Percentiles rank a stretch among this genome's conserved stretches.
phyloP scores from a whole-genome alignment of 2,113 vertebrate genomes.

The Sorex araneus region DNA sequence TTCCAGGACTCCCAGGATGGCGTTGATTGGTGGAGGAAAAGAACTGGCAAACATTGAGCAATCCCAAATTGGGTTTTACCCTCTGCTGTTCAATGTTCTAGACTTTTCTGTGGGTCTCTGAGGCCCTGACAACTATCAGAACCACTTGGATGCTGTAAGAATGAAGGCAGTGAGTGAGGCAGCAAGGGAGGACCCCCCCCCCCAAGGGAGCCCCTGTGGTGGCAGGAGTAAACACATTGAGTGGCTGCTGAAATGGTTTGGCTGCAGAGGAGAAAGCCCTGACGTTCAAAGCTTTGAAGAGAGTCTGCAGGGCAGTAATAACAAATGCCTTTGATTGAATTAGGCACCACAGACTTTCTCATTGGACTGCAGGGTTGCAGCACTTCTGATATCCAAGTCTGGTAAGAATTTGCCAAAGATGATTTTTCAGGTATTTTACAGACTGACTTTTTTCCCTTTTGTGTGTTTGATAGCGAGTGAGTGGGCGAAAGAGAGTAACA shows the following conservation, averaged over 20 bases:
- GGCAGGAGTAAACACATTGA: slow-evolving; percentile 67
- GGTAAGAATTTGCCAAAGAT: slow-evolving; percentile 81
- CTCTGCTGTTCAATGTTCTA: neutral
- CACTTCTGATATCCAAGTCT: slow-evolving; percentile 64
- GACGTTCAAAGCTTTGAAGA: slow-evolving; percentile 75
- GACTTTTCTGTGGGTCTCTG: neutral
- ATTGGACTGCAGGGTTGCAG: slow-evolving; percentile 55
- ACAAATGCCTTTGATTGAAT: slow-evolving; percentile 77
- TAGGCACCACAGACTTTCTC: slow-evolving; percentile 67
- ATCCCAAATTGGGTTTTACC: neutral
- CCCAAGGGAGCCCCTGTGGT: neutral
- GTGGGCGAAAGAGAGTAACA: no score
- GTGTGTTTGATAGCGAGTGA: no score
- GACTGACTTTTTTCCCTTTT: slow-evolving; percentile 56
- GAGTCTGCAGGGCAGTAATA: slow-evolving; percentile 52
- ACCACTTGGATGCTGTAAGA: slow-evolving; percentile 68
- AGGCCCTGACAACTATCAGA: neutral
- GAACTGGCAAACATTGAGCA: neutral
- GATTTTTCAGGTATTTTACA: slow-evolving; percentile 78
- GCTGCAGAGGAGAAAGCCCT: slow-evolving; percentile 37
- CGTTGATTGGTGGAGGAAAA: neutral
- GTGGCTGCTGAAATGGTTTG: slow-evolving; percentile 74
- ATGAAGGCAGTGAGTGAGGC: slow-evolving; percentile 58
- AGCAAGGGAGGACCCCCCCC: slow-evolving; percentile 10
- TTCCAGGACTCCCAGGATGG: neutral